Conservation (phyloP, 2,888 invertebrate species). For the Tenthredo livida region DNA sequence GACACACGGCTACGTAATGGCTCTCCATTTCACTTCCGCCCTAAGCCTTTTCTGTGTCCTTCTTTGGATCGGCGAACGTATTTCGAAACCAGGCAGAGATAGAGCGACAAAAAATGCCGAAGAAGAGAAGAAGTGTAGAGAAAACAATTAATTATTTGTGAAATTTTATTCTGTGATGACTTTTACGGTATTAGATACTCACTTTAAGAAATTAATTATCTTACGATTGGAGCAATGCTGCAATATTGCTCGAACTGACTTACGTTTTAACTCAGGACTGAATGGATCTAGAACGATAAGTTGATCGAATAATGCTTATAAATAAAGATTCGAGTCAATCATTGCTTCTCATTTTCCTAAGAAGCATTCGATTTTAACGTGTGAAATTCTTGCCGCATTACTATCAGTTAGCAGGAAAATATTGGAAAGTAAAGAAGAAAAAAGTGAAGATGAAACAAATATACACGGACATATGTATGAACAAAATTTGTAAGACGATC, state of each 20-base stretch:
- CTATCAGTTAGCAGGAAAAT: neutral
- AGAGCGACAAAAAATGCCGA: neutral
- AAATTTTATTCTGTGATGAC: neutral
- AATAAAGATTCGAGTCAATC: neutral
- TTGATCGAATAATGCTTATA: neutral
- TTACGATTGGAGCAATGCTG: neutral
- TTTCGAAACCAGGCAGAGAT: constrained; percentile 39
- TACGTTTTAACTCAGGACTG: neutral
- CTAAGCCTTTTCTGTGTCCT: constrained; percentile 71
- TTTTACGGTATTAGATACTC: neutral
- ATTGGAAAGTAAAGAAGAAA: neutral
- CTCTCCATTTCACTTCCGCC: constrained; percentile 73
- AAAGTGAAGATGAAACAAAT: neutral
- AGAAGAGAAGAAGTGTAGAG: neutral
- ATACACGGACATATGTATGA: neutral
- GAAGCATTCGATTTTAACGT: neutral
- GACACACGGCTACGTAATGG: constrained; percentile 71
- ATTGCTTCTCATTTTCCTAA: neutral
- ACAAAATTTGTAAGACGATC: neutral
- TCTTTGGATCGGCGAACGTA: constrained; percentile 66
- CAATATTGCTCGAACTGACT: constrained; percentile 3
- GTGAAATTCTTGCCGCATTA: neutral
- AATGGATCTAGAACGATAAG: neutral
- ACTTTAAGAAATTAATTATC: neutral
- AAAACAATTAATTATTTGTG: neutral